Base-by-base conservation (phyloP, 2,797 vertebrate species). In the Myripristis jacobus region DNA sequence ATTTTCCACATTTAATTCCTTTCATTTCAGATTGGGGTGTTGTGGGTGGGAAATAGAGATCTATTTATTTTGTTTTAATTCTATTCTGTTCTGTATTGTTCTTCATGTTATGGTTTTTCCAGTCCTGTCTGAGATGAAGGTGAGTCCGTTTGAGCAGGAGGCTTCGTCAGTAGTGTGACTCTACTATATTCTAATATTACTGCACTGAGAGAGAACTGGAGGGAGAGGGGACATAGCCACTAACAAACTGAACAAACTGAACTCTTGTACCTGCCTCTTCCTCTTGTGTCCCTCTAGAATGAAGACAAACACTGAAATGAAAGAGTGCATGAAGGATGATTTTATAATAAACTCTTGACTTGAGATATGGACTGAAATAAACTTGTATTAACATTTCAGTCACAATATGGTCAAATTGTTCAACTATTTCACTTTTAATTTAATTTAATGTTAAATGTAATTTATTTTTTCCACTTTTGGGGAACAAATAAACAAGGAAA, bases 371-470 rank as follows among this genome's bases (percentile, higher is more conserved):
- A 86, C 89, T 90, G 85, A 88, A 85, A 87, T 65, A 51, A 77
- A 72, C 80, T 80, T 79, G 73, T 81, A 81, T 90, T 85, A 87
- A 83, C 83, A 87, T 92, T 93, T 92, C 91, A 89, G 90, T 76
- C 87, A 86, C 87, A 87, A 88, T 75, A 83, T 91, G 88, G 87
- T 91, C 82, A 78, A 89, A 92, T 85, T 27, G 70, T 89, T 90
- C 69, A 89, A 78, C 50, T 84, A 64, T 84, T 91, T 91, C 89
- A 88, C 83, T 92, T 92, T 93, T 92, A 93, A 93, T 92, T 92
- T 92, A 92, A 92, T 93, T 92, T 92, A 93, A 93, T 88, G 82
- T 91, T 82, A 84, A 87, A 80, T 92, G 80, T 92, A 91, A 92
- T 93, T 91, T 91, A 88, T 91, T 94, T 89, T 91, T 87, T 90